Percentiles rank a stretch among this genome's conserved stretches.
Conservation (phyloP, 37 sponge, comb jelly and placozoan genomes). For the Crambe crambe region DNA sequence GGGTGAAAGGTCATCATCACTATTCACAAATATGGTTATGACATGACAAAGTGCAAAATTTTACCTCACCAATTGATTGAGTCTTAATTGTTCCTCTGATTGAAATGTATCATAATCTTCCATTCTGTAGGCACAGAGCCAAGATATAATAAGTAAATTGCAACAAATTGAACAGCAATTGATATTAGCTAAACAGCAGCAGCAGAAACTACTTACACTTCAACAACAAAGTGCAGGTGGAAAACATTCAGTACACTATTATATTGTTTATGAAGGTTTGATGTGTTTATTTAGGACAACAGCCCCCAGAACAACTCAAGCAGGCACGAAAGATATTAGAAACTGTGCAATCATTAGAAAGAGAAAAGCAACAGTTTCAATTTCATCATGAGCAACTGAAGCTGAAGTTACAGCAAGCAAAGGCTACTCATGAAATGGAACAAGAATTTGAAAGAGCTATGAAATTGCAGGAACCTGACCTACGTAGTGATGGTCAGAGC, state of each 20-base stretch:
- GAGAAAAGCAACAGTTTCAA: slow-evolving; percentile 42
- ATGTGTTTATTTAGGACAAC: slow-evolving; percentile 3
- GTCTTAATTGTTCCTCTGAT: too few species aligned
- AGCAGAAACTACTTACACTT: background rate
- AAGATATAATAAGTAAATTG: background rate
- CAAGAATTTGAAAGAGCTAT: slow-evolving; percentile 23
- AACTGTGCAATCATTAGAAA: slow-evolving; percentile 35
- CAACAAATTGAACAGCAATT: slow-evolving; percentile 23
- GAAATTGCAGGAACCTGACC: slow-evolving; percentile 31
- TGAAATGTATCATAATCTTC: too few species aligned
- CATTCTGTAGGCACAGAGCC: background rate
- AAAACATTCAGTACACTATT: background rate
- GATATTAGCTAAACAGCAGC: slow-evolving; percentile 2
- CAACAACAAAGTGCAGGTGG: slow-evolving; percentile 48
- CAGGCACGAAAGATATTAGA: slow-evolving; percentile 8
- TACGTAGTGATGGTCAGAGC: background rate
- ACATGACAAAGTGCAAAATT: too few species aligned
- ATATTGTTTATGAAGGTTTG: background rate
- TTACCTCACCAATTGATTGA: too few species aligned
- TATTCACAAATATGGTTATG: too few species aligned
- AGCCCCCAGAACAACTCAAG: slow-evolving; percentile 14
- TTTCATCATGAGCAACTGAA: slow-evolving; percentile 33
- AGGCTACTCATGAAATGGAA: slow-evolving; percentile 15
- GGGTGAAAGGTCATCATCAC: too few species aligned
- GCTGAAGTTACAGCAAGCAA: slow-evolving; percentile 2